A percentile compares a stretch with the other conserved stretches of the same genome.
phyloP scores from a whole-genome alignment of 2,888 invertebrate genomes.

The Platycnemis pennipes region DNA sequence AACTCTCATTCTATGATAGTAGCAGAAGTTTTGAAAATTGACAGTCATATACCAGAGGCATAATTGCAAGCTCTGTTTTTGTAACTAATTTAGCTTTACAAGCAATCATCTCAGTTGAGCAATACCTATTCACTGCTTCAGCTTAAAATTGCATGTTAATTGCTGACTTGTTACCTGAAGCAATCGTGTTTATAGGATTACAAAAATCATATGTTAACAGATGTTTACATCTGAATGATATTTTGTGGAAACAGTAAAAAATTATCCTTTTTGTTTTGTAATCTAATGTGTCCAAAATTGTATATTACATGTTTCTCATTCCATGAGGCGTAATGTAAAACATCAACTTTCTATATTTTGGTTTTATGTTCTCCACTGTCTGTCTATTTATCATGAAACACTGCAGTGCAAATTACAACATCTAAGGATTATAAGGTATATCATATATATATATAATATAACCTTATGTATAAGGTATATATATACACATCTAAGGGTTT shows the following conservation, averaged over 20 bases:
- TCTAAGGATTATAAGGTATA: slow-evolving; percentile 49
- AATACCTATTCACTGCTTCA: slow-evolving; percentile 63
- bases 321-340: slow-evolving; percentile 31
- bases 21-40: slow-evolving; percentile 8
- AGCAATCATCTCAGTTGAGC: slow-evolving; percentile 47
- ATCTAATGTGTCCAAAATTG: slow-evolving; percentile 41
- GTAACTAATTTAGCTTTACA: slow-evolving; percentile 39
- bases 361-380: slow-evolving; percentile 30
- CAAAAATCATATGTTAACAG: slow-evolving; percentile 4
- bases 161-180: slow-evolving; percentile 59
- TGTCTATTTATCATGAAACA: slow-evolving; percentile 11
- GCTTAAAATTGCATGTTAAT: slow-evolving; percentile 61
- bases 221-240: slow-evolving; percentile 49
- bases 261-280: slow-evolving; percentile 25
- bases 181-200: slow-evolving; percentile 37
- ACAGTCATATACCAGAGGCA: slow-evolving; percentile 20
- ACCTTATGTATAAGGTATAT: not conserved
- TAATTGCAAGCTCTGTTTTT: slow-evolving; percentile 53
- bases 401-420: slow-evolving; percentile 51
- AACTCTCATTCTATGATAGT: slow-evolving; percentile 16
- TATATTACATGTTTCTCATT: slow-evolving; percentile 51
- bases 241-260: slow-evolving; percentile 46
- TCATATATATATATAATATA: not conserved
- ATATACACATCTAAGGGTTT: slow-evolving; percentile 13
- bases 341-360: slow-evolving; percentile 16